Evolutionary conservation across 2,113 vertebrate genomes (phyloP), one percentile per base, ranked within the genome.

Genomic region (Sebastes fasciatus): DNA sequence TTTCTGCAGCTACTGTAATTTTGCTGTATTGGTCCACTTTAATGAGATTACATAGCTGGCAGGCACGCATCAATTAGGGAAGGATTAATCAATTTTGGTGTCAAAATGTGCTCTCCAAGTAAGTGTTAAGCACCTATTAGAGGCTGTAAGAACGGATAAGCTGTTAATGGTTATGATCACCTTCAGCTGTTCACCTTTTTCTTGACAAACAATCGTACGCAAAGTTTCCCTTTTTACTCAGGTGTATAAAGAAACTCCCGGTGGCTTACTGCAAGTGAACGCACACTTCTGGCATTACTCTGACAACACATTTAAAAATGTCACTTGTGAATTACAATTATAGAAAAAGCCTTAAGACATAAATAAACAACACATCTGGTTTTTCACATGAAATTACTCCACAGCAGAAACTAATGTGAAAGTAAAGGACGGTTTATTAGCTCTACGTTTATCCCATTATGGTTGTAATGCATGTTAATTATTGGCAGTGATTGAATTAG

Each of bases 1-100:
- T 45, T 5, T 45, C 70, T 70, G 21, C 14, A 69, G 54, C 68
- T 61, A 51, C 45, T 19, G 54, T 65, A 14, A 61, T 79, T 66
- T 45, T 82, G 13, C 74, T 57, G 83, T 46, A n/a, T 46, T 55
- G 52, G 57, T 76, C 23, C 49, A 71, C 46, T 73, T 84, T 82
- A 84, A 74, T 82, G 58, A 77, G 75, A 79, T 82, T 82, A 82
- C 80, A 73, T 69, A 54, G 80, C 81, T 67, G 68, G 70, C 81
- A 77, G 80, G 70, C 66, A 84, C 81, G 61, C 66, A 65, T 42
- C 78, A 84, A 86, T 79, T 88, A 72, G 64, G 62, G 34, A 73
- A n/a, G 61, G 80, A 88, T 75, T 76, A 81, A 90, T 88, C 74
- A 72, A 77, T 90, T 81, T 54, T 67, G 60, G 34, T 49, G 76